phyloP scores from a whole-genome alignment of 2,113 vertebrate genomes.

The Uria lomvia region DNA sequence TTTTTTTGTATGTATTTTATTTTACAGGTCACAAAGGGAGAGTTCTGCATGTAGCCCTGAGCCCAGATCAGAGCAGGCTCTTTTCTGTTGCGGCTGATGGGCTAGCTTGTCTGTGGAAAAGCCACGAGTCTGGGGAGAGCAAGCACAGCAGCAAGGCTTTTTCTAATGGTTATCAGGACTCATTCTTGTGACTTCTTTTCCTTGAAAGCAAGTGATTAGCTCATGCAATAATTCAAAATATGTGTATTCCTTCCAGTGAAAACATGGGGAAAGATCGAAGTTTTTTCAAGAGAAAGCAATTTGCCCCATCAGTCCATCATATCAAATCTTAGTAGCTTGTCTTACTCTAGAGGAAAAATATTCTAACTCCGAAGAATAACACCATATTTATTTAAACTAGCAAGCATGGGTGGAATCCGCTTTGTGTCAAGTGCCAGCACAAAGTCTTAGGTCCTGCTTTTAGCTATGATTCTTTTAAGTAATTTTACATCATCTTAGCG shows the following conservation, averaged over 20 bases:
- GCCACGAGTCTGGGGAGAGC: background rate
- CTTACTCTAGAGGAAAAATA: background rate
- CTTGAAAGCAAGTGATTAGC: background rate
- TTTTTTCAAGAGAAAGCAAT: background rate
- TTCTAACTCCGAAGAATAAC: background rate
- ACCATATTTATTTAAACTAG: background rate
- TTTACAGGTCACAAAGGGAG: constrained; percentile 73
- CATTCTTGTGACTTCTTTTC: background rate
- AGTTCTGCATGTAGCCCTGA: constrained; percentile 72
- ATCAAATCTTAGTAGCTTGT: background rate
- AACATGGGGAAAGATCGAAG: background rate
- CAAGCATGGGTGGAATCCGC: background rate
- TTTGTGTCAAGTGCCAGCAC: background rate
- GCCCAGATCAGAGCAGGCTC: constrained; percentile 55
- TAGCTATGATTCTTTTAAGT: background rate
- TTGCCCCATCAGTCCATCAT: background rate
- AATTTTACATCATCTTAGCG: background rate
- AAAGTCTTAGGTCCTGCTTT: background rate
- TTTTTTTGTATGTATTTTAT: background rate
- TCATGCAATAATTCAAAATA: background rate
- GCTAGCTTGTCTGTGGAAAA: constrained; percentile 70
- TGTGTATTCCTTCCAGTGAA: background rate
- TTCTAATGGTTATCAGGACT: background rate
- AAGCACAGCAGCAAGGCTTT: background rate
- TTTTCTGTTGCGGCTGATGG: constrained; percentile 75